phyloP scores from a whole-genome alignment of 2,888 invertebrate genomes.

The Corythucha ciliata region DNA sequence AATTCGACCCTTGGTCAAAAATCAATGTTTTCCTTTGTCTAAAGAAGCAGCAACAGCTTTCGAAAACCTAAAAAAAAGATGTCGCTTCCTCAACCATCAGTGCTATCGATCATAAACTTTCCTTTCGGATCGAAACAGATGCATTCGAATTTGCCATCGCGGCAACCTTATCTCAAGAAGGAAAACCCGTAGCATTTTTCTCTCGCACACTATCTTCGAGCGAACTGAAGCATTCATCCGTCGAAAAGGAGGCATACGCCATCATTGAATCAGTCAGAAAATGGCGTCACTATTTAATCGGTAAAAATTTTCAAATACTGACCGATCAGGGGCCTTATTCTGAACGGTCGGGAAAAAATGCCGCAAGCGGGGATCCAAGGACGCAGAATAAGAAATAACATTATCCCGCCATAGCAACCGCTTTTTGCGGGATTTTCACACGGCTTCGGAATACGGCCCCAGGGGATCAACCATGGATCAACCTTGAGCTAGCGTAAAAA shows the following conservation, averaged over 20 bases:
- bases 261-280: not conserved
- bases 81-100: too few relatives aligned
- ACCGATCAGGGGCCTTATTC: too few relatives aligned
- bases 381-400: too few relatives aligned
- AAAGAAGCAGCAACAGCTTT: not conserved
- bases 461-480: too few relatives aligned
- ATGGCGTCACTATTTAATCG: constrained; percentile 6
- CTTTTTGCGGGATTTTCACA: too few relatives aligned
- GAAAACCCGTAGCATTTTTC: constrained; percentile 18
- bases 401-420: too few relatives aligned
- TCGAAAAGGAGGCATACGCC: constrained; percentile 3
- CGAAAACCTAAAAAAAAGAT: not conserved
- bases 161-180: constrained; percentile 1
- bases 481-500: too few relatives aligned
- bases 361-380: too few relatives aligned
- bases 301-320: not conserved
- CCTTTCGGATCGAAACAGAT: too few relatives aligned
- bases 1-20: not conserved
- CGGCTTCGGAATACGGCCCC: too few relatives aligned
- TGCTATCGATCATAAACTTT: too few relatives aligned
- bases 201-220: not conserved
- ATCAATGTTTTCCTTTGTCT: not conserved
- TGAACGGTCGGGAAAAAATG: too few relatives aligned
- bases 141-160: constrained; percentile 11
- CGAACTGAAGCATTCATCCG: constrained; percentile 7